Conservation (phyloP, 2,888 invertebrate species). For the Doris montereyensis region DNA sequence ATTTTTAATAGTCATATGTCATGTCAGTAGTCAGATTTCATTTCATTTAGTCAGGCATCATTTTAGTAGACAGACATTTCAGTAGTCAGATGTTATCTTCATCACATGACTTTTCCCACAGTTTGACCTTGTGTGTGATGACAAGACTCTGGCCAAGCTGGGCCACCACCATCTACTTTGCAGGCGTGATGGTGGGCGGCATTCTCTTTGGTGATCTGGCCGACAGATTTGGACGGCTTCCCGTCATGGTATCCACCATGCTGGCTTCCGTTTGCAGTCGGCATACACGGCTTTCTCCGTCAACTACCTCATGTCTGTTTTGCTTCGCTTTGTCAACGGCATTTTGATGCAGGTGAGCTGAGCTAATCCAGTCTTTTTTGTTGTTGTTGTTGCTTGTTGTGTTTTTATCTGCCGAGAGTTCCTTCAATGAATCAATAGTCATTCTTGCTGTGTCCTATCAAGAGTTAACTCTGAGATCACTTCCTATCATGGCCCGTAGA, state of each 20-base stretch:
- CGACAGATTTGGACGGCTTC: conserved; percentile 57
- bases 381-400: too few relatives aligned
- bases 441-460: too few relatives aligned
- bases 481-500: too few relatives aligned
- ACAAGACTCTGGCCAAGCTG: conserved; percentile 47
- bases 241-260: conserved; percentile 54
- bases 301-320: conserved; percentile 51
- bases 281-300: conserved; percentile 51
- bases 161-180: conserved; percentile 62
- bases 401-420: too few relatives aligned
- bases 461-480: too few relatives aligned
- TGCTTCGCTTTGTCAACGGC: conserved; percentile 55
- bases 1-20: too few relatives aligned
- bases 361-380: too few relatives aligned
- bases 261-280: conserved; percentile 54
- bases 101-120: conserved; percentile 36
- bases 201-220: conserved; percentile 59
- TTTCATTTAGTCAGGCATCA: too few relatives aligned
- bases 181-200: conserved; percentile 63
- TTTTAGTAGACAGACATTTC: too few relatives aligned
- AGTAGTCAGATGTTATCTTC: not conserved
- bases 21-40: too few relatives aligned
- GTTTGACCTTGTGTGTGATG: conserved; percentile 62
- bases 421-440: too few relatives aligned
- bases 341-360: conserved; percentile 39